These are phyloP conservation scores for Bombus pyrosoma DNA, from an alignment of 1,140 invertebrate genomes.

Conservation along the genomic window DNA sequence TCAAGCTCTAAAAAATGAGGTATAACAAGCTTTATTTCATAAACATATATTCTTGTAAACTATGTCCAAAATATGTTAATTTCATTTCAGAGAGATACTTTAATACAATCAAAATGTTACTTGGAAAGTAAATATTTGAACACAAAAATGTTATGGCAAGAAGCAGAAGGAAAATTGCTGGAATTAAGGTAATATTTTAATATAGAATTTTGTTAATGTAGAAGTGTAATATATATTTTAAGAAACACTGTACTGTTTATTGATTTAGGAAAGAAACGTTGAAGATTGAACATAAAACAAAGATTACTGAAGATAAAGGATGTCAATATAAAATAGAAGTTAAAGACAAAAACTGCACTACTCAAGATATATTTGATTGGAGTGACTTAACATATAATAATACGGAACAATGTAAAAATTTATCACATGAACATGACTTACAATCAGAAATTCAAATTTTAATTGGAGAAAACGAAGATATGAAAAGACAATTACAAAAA, in stretches of 20 bases:
- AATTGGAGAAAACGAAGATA: conserved; percentile 61
- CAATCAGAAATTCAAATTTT: conserved; percentile 55
- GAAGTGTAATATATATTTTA: neutral
- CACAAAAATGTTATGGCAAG: conserved; percentile 60
- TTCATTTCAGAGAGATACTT: conserved; percentile 61
- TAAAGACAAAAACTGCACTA: conserved; percentile 29
- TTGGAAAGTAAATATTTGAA: conserved; percentile 62
- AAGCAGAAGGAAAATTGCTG: conserved; percentile 66
- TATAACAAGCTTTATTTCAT: conserved; percentile 42
- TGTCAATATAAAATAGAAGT: conserved; percentile 36
- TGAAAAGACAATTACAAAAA: conserved; percentile 64
- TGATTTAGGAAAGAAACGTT: neutral
- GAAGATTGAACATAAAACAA: neutral
- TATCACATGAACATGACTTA: conserved; percentile 25
- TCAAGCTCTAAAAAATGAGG: conserved; percentile 66
- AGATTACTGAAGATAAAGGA: conserved; percentile 21
- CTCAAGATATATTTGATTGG: conserved; percentile 19
- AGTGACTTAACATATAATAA: neutral
- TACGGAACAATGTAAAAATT: conserved; percentile 29
- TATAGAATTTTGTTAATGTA: conserved; percentile 14
- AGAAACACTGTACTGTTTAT: conserved; percentile 4
- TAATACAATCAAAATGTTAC: conserved; percentile 59
- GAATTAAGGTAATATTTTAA: conserved; percentile 62
- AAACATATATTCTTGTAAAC: neutral
- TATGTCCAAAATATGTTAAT: neutral